These are phyloP conservation scores for Tenrec ecaudatus DNA, from an alignment of 2,113 vertebrate species.

Conservation along the genomic window DNA sequence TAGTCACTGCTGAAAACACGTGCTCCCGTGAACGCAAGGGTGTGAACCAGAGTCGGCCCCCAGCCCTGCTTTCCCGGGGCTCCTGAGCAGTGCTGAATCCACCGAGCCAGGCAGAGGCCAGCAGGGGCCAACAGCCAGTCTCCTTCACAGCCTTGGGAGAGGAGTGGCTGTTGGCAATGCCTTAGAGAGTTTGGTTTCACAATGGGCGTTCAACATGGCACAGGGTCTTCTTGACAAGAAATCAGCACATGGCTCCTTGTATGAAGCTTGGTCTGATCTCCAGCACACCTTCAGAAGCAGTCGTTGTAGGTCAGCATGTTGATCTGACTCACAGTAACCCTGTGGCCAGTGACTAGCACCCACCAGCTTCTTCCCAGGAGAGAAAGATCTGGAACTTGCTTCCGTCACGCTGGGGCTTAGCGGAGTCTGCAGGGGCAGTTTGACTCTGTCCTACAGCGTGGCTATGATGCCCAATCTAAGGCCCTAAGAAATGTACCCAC, in stretches of 20 bases:
- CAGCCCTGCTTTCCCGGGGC: rapidly evolving
- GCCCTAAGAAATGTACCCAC: too few species aligned
- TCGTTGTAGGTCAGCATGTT: neutral
- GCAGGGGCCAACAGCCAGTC: neutral
- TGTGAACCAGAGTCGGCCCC: rapidly evolving
- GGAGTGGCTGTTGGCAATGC: rapidly evolving
- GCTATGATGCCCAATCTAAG: neutral
- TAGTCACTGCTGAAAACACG: neutral
- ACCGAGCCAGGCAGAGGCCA: rapidly evolving
- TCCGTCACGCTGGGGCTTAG: neutral
- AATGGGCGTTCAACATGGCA: rapidly evolving
- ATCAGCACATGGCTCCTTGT: neutral
- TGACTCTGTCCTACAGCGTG: neutral
- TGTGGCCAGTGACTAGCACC: neutral
- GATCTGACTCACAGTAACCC: neutral
- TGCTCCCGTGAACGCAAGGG: neutral
- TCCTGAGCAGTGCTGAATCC: neutral
- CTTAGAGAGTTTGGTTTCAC: neutral
- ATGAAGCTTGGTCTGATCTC: neutral
- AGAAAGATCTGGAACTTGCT: neutral
- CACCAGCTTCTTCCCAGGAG: neutral
- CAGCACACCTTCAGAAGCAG: neutral
- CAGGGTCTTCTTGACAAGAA: neutral
- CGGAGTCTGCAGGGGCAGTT: neutral
- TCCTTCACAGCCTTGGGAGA: rapidly evolving